phyloP scores from a whole-genome alignment of 2,888 invertebrate species.

The Galerucella pusilla region DNA sequence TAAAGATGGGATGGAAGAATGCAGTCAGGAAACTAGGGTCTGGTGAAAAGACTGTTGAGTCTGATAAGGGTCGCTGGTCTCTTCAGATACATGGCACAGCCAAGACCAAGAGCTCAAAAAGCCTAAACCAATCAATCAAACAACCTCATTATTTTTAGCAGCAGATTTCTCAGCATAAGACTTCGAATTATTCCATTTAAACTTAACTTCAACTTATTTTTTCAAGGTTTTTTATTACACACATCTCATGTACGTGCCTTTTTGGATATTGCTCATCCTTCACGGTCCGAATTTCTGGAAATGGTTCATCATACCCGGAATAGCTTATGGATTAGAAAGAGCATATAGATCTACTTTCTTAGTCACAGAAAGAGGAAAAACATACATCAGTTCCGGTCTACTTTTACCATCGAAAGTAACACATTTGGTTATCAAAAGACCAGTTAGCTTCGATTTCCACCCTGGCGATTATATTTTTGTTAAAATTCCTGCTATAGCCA shows the following conservation, averaged over 20 bases:
- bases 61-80: too few relatives aligned
- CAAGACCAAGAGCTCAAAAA: too few relatives aligned
- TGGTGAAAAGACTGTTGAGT: too few relatives aligned
- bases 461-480: conserved; percentile 96
- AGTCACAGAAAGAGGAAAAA: conserved; percentile 83
- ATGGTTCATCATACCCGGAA: conserved; percentile 89
- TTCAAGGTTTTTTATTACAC: conserved; percentile 92
- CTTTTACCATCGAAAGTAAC: conserved; percentile 90
- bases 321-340: conserved; percentile 83
- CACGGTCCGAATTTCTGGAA: conserved; percentile 96
- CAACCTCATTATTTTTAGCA: too few relatives aligned
- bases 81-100: too few relatives aligned
- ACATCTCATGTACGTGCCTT: conserved; percentile 88
- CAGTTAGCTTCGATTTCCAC: conserved; percentile 86
- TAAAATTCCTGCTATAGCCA: conserved; percentile 90
- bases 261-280: conserved; percentile 84
- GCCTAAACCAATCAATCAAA: too few relatives aligned
- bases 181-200: neutral
- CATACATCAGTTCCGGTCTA: conserved; percentile 89
- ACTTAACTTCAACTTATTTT: neutral
- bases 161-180: too few relatives aligned
- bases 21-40: too few relatives aligned
- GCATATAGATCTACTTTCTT: conserved; percentile 72
- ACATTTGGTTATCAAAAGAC: conserved; percentile 89
- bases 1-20: too few relatives aligned